phyloP scores from a whole-genome alignment of 2,797 vertebrate species.

The Agapornis canus region DNA sequence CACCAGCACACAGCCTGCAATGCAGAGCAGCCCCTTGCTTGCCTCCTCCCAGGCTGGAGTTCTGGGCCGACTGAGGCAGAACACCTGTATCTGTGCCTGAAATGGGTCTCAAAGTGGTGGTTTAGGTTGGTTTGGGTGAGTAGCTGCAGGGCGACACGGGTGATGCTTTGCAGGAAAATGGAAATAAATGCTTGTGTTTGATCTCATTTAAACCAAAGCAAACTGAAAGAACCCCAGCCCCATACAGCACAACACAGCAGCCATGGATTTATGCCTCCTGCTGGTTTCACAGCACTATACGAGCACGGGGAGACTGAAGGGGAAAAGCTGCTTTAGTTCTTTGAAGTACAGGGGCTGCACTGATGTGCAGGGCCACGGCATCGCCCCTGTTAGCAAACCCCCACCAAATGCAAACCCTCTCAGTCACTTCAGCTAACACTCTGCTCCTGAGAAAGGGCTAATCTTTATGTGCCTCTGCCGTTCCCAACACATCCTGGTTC shows the following conservation, averaged over 20 bases:
- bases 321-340: neutral
- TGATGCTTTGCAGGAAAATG: neutral
- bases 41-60: fast-evolving
- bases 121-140: neutral
- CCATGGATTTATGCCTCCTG: fast-evolving
- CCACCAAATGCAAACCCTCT: neutral
- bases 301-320: fast-evolving
- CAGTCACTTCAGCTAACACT: neutral
- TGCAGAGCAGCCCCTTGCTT: neutral
- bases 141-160: neutral
- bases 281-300: fast-evolving
- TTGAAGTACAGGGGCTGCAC: fast-evolving
- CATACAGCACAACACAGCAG: neutral
- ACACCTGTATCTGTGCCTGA: fast-evolving
- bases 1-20: fast-evolving
- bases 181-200: neutral
- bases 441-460: constrained; percentile 27
- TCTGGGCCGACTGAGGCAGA: fast-evolving
- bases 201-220: neutral
- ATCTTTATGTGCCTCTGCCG: neutral
- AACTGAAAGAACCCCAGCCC: fast-evolving
- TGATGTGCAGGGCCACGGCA: neutral
- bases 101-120: neutral
- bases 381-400: neutral
- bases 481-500: constrained; percentile 55